Base-by-base conservation (phyloP, 2,113 vertebrate species). In the Takifugu flavidus region DNA sequence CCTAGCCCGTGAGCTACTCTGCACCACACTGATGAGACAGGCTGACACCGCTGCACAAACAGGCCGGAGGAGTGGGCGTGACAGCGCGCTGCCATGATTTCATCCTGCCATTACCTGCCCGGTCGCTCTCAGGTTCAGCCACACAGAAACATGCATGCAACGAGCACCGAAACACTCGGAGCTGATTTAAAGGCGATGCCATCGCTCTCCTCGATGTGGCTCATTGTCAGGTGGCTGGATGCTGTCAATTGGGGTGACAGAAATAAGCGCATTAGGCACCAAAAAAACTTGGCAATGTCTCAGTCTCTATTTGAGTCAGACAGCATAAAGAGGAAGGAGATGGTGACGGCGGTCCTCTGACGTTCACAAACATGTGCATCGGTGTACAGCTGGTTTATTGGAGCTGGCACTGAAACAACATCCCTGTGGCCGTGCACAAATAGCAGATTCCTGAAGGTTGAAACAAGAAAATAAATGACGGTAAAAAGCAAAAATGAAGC, bases 21-120 rank as follows among this genome's bases (percentile, higher is more conserved):
- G 77, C 82, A 78, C 83, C 80, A 85, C 89, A 87, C 79, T 82
- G 84, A 90, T 85, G 82, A 86, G 88, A 90, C 87, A 86, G 77
- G 72, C 66, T 83, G 88, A 88, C 83, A 88, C 70, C 50, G 61
- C 75, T 59, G 82, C 82, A 77, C 72, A 68, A 64, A 61, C 59
- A 71, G 67, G 64, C 75, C 70, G 62, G 80, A 47, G 68, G 68
- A 76, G 81, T 77, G 77, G 83, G 85, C 83, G 84, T 89, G 89
- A 89, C 87, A 88, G 85, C 74, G 67, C 59, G 75, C 84, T 80
- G 78, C 72, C 76, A 82, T 77, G 85, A 87, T 84, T 82, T 85
- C 77, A 80, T 87, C 83, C 82, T 83, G 83, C 80, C 85, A 86
- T 88, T 91, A 89, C 79, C 82, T 82, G 78, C 79, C 64, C 72